Evolutionary conservation across 92 coral and sea anemone genomes (phyloP).

Genomic region (Epizoanthus illoricatus): DNA sequence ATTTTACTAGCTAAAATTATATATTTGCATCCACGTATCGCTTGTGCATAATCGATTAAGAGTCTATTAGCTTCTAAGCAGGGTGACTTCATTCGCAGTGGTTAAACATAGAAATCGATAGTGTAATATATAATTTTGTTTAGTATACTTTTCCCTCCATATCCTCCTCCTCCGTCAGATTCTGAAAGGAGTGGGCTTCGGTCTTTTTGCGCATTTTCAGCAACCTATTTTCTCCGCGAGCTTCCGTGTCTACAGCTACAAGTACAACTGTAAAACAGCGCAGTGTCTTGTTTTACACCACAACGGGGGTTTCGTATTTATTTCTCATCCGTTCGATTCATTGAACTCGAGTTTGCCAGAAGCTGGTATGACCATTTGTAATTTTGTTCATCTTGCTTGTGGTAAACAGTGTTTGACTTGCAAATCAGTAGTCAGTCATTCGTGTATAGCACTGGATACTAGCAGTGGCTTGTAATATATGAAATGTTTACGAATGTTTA

Average conservation of each 20-base stretch:
- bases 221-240: background rate
- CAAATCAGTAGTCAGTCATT: slow-evolving; percentile 30
- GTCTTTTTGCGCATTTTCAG: slow-evolving; percentile 2
- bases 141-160: background rate
- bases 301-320: slow-evolving; percentile 6
- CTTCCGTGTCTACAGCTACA: background rate
- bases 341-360: background rate
- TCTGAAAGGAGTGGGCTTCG: background rate
- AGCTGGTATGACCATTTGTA: background rate
- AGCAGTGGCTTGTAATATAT: background rate
- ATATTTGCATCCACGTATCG: slow-evolving; percentile 25
- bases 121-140: slow-evolving; percentile 24
- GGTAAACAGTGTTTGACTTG: slow-evolving; percentile 38
- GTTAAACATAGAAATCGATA: slow-evolving; percentile 35
- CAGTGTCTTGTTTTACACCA: background rate
- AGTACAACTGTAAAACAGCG: background rate
- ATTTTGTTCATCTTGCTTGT: background rate
- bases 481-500: slow-evolving; percentile 8
- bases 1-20: background rate
- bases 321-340: background rate
- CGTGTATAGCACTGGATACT: background rate
- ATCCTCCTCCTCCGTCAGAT: background rate
- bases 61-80: slow-evolving; percentile 44
- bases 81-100: slow-evolving; percentile 37
- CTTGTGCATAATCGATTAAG: slow-evolving; percentile 42